These are phyloP conservation scores for Melitaea cinxia DNA, from an alignment of 1,140 invertebrate genomes.

Conservation along the genomic window DNA sequence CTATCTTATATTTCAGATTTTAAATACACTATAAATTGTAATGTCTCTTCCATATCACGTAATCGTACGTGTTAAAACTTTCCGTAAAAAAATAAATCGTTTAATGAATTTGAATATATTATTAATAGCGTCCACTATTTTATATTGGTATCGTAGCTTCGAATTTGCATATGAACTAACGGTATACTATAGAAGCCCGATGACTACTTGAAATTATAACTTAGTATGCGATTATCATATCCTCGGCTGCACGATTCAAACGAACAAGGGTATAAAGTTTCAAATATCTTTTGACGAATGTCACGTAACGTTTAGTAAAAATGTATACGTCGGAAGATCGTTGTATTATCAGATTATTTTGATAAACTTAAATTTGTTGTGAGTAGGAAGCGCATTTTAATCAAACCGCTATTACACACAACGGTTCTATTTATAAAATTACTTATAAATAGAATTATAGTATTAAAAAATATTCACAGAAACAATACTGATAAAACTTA, in stretches of 20 bases:
- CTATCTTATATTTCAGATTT: neutral
- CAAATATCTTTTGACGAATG: constrained; percentile 33
- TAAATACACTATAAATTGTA: neutral
- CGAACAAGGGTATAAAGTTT: constrained; percentile 31
- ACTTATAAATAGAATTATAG: neutral
- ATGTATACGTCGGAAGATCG: constrained; percentile 7
- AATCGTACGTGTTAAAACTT: constrained; percentile 2
- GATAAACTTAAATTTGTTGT: constrained; percentile 1
- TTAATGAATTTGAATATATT: neutral
- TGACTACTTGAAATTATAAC: constrained; percentile 31
- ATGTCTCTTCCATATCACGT: neutral
- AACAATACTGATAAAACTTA: too few relatives aligned
- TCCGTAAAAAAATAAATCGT: constrained; percentile 1
- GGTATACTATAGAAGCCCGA: constrained; percentile 28
- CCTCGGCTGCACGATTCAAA: constrained; percentile 33
- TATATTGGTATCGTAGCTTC: constrained; percentile 19
- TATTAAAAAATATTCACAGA: too few relatives aligned
- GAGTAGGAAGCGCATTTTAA: neutral
- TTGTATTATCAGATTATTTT: neutral
- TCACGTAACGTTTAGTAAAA: constrained; percentile 11
- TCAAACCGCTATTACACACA: neutral
- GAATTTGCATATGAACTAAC: constrained; percentile 35
- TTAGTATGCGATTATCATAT: constrained; percentile 46
- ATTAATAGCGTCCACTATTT: constrained; percentile 14
- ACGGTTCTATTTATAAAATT: neutral